These are phyloP conservation scores for Bhutanitis thaidina DNA, from an alignment of 2,888 invertebrate genomes.

Conservation along the genomic window DNA sequence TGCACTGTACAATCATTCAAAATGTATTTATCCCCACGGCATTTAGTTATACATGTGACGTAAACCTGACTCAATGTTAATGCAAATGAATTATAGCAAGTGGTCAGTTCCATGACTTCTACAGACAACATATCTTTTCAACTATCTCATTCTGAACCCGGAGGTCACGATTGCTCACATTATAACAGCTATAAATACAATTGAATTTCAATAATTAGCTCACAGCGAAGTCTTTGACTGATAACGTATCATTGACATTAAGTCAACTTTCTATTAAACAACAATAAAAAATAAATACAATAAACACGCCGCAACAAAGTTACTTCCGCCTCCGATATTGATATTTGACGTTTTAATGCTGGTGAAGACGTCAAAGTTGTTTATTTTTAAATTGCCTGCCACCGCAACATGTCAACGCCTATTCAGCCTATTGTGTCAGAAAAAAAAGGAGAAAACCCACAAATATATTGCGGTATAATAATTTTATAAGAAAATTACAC, in stretches of 20 bases:
- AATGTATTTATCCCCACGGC: conserved; percentile 25
- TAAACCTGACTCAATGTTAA: conserved; percentile 41
- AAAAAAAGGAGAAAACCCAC: conserved; percentile 47
- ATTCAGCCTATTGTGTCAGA: conserved; percentile 56
- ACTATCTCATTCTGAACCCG: conserved; percentile 51
- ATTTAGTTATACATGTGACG: conserved; percentile 23
- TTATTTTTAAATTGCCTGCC: conserved; percentile 57
- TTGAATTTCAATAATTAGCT: conserved; percentile 74
- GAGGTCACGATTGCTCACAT: conserved; percentile 52
- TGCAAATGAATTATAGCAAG: conserved; percentile 47
- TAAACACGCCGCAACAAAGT: conserved; percentile 50
- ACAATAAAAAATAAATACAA: conserved; percentile 51
- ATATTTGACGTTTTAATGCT: conserved; percentile 43
- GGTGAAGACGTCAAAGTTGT: conserved; percentile 50
- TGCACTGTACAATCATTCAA: conserved; percentile 41
- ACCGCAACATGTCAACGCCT: conserved; percentile 74
- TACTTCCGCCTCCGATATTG: conserved; percentile 53
- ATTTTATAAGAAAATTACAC: conserved; percentile 72
- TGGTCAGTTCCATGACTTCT: conserved; percentile 66
- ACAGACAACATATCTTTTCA: conserved; percentile 50
- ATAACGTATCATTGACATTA: conserved; percentile 57
- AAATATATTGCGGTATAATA: conserved; percentile 68
- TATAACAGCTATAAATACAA: conserved; percentile 69
- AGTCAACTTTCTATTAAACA: conserved; percentile 26
- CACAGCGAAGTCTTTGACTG: conserved; percentile 72